Evolutionary conservation across 2,888 invertebrate genomes (phyloP), one percentile per base, ranked within the genome.

Genomic region (Dynastes hyllus): DNA sequence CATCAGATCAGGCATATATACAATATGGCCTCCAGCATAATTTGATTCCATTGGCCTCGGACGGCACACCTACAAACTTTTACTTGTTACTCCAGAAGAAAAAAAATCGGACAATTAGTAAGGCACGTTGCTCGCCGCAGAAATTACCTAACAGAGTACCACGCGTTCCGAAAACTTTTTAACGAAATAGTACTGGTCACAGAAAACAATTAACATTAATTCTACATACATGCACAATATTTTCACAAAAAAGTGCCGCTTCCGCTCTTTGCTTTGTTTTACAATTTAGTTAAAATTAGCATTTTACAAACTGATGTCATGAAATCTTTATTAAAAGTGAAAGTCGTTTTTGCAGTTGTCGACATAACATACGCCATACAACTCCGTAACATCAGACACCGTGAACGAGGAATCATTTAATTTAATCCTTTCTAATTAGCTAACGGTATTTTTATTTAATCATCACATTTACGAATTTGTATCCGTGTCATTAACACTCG

Each of bases 281-380:
- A 63, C 63, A 61, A 65, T 63, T 65, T 40, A 58, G 63, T 65
- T 76, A 76, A 65, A 65, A 53, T 50, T 63, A 63, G 53, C 65
- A 66, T 65, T 53, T 66, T 53, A 16, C 45, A 40, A 45, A 50
- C 61, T 78, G 78, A 78, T 78, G 78, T 71, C 78, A 78, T 78
- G 40, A 78, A 77, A 70, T 78, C 76, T 70, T 77, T 79, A 77
- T 78, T 78, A 80, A 81, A 83, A 83, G 83, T 83, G 83, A 83
- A 83, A 83, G 83, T 83, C 77, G 81, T 81, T 83, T 82, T 82
- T 82, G 77, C 37, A 77, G 55, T n/a, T 29, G 67, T 22, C 16
- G 16, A 50, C 67, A 69, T 69, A 69, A 66, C 32, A 8, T 45
- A 65, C 66, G 40, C n/a, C n/a, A 45, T 66, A 66, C 65, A 65